Evolutionary conservation across 2,113 vertebrate species (phyloP), one percentile per base, ranked within the genome.

Genomic region (mouse (Mus musculus)): DNA sequence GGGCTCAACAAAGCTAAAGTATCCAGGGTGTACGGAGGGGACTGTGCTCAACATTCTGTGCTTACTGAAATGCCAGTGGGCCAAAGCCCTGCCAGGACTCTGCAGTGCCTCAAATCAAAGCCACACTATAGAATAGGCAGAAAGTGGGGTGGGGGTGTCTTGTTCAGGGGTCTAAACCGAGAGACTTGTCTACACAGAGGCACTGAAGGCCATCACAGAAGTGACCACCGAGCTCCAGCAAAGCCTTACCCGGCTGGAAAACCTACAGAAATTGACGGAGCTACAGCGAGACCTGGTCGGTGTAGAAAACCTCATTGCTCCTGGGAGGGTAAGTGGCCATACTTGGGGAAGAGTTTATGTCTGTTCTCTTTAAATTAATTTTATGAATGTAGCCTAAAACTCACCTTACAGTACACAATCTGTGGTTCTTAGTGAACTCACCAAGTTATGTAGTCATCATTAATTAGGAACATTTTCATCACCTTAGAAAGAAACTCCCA

Each of bases 251-350:
- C 99, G 99, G 24, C 98, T 99, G 97, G 99, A 99, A 96, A 99
- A 99, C 30, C 99, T 99, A 95, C 99, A 99, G 99, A 99, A 99
- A 98, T 99, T 99, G 14, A 99, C 98, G 0, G 99, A 99, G 98
- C 99, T 99, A 89, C 99, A 99, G 98, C 99, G 99, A 0, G 99
- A 99, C 98, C 98, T 99, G 97, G 99, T 99, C 0, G 99, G 99
- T 24, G 97, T 99, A 0, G 99, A 99, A 91, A 99, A 99, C 72
- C 98, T 99, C 52, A 98, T 99, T 0, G 98, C 98, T 10, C 99
- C 99, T 0, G 99, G 99, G 69, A 98, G 99, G 98, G 99, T 99
- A 96, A 98, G 99, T 95, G 39, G 26, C 65, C 69, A 19, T 52
- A 2, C 20, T 33, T 3, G 36, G 65, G 67, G 10, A 22, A 2